phyloP scores from a whole-genome alignment of 2,888 invertebrate species.

The Limnephilus auricula region DNA sequence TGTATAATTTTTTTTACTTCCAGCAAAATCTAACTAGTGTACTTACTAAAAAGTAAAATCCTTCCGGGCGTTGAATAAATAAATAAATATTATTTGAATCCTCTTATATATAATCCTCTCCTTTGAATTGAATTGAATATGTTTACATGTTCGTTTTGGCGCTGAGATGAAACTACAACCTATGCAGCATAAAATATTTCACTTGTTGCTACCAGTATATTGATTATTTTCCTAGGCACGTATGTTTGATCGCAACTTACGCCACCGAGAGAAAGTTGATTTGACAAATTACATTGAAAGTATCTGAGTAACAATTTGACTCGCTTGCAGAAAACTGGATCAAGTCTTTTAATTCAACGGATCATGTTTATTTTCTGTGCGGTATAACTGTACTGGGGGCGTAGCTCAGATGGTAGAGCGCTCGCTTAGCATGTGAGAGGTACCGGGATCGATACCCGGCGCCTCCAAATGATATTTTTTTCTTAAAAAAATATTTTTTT shows the following conservation, averaged over 20 bases:
- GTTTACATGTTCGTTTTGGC: not conserved
- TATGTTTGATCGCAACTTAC: not conserved
- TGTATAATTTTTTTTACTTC: too few species aligned
- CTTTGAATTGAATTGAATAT: too few species aligned
- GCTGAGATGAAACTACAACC: not conserved
- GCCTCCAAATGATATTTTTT: conserved; percentile 59
- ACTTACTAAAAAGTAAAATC: too few species aligned
- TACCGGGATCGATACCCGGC: conserved; percentile 67
- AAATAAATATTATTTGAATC: too few species aligned
- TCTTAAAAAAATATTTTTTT: not conserved
- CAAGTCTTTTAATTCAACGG: not conserved
- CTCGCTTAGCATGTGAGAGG: conserved; percentile 67
- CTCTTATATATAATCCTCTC: too few species aligned
- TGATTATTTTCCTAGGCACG: not conserved
- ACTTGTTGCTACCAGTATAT: not conserved
- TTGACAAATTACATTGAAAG: not conserved
- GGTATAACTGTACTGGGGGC: conserved; percentile 54
- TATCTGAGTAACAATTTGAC: not conserved
- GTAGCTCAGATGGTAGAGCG: conserved; percentile 67
- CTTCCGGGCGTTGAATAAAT: too few species aligned
- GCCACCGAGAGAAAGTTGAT: not conserved
- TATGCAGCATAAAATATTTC: not conserved
- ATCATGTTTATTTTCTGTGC: not conserved
- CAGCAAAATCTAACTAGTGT: too few species aligned
- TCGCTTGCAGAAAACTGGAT: not conserved